Conservation (phyloP, 1,140 invertebrate genomes). For the Drosophila ficusphila region DNA sequence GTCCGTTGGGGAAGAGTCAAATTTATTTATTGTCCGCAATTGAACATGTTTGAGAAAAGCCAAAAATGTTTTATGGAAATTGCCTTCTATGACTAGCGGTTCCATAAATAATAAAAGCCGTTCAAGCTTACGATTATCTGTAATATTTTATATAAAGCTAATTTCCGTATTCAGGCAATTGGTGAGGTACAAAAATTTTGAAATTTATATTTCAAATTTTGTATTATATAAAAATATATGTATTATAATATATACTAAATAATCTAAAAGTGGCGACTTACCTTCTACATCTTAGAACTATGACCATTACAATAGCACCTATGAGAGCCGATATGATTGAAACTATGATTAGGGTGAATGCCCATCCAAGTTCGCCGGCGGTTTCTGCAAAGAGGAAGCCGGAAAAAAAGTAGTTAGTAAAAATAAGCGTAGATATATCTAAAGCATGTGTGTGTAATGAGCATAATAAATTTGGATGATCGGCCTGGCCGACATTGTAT, state of each 20-base stretch:
- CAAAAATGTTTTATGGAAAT: slow-evolving; percentile 18
- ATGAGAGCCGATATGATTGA: slow-evolving; percentile 85
- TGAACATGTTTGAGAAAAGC: slow-evolving; percentile 19
- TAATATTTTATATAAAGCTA: background rate
- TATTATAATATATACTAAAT: too few relatives aligned
- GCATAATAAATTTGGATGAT: slow-evolving; percentile 28
- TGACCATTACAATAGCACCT: slow-evolving; percentile 86
- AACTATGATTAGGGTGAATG: slow-evolving; percentile 85
- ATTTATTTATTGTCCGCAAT: slow-evolving; percentile 33
- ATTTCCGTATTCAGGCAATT: background rate
- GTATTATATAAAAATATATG: too few relatives aligned
- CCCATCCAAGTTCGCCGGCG: slow-evolving; percentile 85
- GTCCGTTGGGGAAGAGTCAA: slow-evolving; percentile 12
- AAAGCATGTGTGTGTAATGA: slow-evolving; percentile 49
- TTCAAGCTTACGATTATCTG: background rate
- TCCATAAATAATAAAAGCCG: slow-evolving; percentile 6
- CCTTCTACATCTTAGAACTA: slow-evolving; percentile 86
- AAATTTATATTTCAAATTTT: too few relatives aligned
- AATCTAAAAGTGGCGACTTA: slow-evolving; percentile 51
- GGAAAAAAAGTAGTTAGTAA: slow-evolving; percentile 12
- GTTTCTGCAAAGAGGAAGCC: slow-evolving; percentile 83
- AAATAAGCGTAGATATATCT: slow-evolving; percentile 20
- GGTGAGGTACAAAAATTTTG: too few relatives aligned
- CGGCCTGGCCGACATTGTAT: slow-evolving; percentile 18
- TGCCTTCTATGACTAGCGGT: slow-evolving; percentile 9